Evolutionary conservation across 2,888 invertebrate genomes (phyloP), one percentile per base, ranked within the genome.

Genomic region (Dysmachus trigonus): DNA sequence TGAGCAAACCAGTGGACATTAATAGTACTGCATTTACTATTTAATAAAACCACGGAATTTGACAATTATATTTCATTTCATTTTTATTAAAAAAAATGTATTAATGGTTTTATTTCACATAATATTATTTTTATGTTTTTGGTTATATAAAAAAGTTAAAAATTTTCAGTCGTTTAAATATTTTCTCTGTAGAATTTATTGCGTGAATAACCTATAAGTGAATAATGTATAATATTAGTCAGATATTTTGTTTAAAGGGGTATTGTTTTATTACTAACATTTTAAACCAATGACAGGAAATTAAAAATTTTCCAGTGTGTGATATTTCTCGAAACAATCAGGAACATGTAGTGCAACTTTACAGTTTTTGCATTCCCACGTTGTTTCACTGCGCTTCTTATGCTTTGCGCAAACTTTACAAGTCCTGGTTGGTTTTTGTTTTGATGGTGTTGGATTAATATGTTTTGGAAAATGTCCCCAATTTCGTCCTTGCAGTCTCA

Each of bases 171-270:
- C 47, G 47, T 47, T 47, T 1, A 47, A 47, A 47, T 47, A 47
- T 47, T 47, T 47, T 1, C 47, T 47, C 4, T 47, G 47, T 47
- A 47, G 47, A 47, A 47, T 47, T 47, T 47, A 2, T 47, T 47
- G 47, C 47, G 47, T 47, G 47, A 47, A 47, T 47, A 47, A 47
- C 47, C 15, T 71, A 71, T 18, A 71, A 71, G 71, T 2, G 7
- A 71, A 71, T 71, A 71, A 71, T 71, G 71, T 71, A 71, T 71
- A n/a, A n/a, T n/a, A 71, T 71, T 71, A 71, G 71, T 71, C 71
- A 22, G 22, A 71, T 1, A 41, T 41, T 1, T 41, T 41, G 3
- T 41, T 41, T 41, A 41, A 41, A 41, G 0, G 15, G 10, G 13
- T 41, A 2, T 15, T 41, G 41, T 41, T 41, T 41, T 41, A 41